These are phyloP conservation scores for Trichosurus vulpecula DNA, from an alignment of 2,797 vertebrate genomes.

Conservation along the genomic window DNA sequence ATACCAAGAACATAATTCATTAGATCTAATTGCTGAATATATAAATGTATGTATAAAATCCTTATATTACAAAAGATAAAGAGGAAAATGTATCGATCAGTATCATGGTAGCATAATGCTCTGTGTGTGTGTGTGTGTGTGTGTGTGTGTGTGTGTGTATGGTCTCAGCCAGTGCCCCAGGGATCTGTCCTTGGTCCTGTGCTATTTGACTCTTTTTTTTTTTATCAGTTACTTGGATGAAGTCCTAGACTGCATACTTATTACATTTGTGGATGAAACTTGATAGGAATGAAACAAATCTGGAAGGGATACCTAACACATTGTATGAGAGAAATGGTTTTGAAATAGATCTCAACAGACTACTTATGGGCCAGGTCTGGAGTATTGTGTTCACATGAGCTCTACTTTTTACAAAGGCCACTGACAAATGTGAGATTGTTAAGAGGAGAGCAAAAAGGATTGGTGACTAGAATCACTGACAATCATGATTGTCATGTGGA, in stretches of 20 bases:
- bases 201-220: background rate
- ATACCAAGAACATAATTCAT: slow-evolving; percentile 23
- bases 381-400: background rate
- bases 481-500: background rate
- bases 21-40: too few relatives aligned
- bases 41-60: too few relatives aligned
- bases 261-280: background rate
- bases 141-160: background rate
- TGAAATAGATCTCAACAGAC: background rate
- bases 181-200: background rate
- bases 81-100: slow-evolving; percentile 48
- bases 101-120: slow-evolving; percentile 13
- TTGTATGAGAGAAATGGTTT: background rate
- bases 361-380: background rate
- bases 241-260: background rate
- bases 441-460: background rate
- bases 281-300: background rate
- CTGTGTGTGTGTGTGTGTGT: background rate
- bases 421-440: background rate
- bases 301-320: background rate
- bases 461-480: background rate
- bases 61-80: slow-evolving; percentile 44
- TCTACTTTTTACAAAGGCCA: background rate
- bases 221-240: background rate
- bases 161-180: background rate